These are phyloP conservation scores for Nineta flava DNA, from an alignment of 2,888 invertebrate genomes.

Conservation along the genomic window DNA sequence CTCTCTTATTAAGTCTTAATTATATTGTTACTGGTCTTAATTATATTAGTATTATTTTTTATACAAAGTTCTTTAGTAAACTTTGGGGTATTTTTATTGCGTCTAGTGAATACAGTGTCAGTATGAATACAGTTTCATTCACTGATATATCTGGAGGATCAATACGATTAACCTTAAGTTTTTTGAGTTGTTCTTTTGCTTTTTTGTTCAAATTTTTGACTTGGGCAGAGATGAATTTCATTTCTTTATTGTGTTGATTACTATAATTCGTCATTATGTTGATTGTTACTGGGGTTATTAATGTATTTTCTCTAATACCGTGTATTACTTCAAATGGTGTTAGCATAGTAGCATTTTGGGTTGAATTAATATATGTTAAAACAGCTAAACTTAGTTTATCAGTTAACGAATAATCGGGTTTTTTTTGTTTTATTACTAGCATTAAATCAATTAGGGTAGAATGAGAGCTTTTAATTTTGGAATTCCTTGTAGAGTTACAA, in stretches of 20 bases:
- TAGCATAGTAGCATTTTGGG: not conserved
- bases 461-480: conserved; percentile 12
- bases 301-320: not conserved
- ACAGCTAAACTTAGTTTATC: not conserved
- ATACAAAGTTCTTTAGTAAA: no score
- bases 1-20: no score
- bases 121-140: not conserved
- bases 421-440: not conserved
- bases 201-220: not conserved
- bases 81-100: no score
- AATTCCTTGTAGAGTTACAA: conserved; percentile 12
- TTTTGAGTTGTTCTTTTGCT: not conserved
- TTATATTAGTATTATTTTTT: no score
- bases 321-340: conserved; percentile 1
- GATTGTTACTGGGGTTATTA: not conserved
- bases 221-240: not conserved
- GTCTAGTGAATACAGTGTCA: not conserved
- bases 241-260: not conserved
- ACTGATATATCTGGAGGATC: not conserved
- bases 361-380: not conserved
- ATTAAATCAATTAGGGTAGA: conserved; percentile 8
- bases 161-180: not conserved
- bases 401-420: not conserved
- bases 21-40: no score
- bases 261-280: not conserved